Evolutionary conservation across 2,888 invertebrate genomes (phyloP), one percentile per base, ranked within the genome.

Genomic region (Agrochola circellaris): DNA sequence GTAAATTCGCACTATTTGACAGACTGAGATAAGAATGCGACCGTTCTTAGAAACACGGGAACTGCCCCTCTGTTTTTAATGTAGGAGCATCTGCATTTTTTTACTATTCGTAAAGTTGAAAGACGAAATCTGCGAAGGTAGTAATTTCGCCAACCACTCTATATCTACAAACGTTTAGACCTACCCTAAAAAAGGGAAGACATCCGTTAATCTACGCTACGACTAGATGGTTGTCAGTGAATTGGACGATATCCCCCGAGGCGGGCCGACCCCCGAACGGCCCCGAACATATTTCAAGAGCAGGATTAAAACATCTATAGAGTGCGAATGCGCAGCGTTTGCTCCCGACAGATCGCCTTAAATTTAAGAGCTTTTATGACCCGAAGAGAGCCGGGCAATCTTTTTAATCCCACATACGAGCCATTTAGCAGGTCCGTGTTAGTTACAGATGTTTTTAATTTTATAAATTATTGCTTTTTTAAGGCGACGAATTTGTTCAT

Each of bases 251-350:
- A 87, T 91, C 91, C 92, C 89, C 88, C 79, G 73, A 69, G 73
- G 77, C 79, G 67, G 75, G 68, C 72, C 72, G 56, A 75, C 83
- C 92, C 34, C 3, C 2, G 34, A 34, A 34, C 5, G 34, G 34
- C 34, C 93, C 88, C 88, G 84, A 92, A 94, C 95, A 96, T 95
- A 96, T 95, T 96, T 96, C 95, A 96, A 96, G 95, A 93, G 94
- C 94, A 93, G 95, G 95, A 95, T 96, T 96, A 96, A 93, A 94
- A 91, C 92, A 94, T 93, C 92, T 93, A 92, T 92, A 91, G 93
- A 95, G 96, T 95, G 96, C 94, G 96, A 96, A 95, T 94, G 93
- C 92, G 92, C 91, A 93, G 90, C 94, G 95, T 94, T 93, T 95
- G 95, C 89, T 88, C 85, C 91, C 94, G 96, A 95, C 96, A 95